A percentile compares a stretch with the other conserved stretches of the same genome.
Conservation (phyloP, 2,888 invertebrate species). For the Drosophila emarginata region DNA sequence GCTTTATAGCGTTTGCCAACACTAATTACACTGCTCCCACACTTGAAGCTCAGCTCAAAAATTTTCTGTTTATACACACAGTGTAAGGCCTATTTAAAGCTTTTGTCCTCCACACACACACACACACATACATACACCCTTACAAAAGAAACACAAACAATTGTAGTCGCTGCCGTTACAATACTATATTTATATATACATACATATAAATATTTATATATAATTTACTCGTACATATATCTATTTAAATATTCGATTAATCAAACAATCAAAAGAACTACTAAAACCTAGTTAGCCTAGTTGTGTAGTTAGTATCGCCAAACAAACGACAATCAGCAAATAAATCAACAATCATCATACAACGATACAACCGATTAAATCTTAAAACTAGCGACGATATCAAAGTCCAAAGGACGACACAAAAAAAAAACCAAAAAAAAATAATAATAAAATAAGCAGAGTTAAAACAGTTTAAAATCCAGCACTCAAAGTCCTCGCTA, state of each 20-base stretch:
- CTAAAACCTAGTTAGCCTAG: slow-evolving; percentile 37
- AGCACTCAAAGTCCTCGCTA: slow-evolving; percentile 5
- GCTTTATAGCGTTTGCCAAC: slow-evolving; percentile 69
- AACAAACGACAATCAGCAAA: slow-evolving; percentile 22
- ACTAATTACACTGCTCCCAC: slow-evolving; percentile 35
- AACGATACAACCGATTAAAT: slow-evolving; percentile 21
- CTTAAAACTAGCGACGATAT: slow-evolving; percentile 17
- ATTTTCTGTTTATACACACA: not conserved
- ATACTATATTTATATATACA: slow-evolving; percentile 42
- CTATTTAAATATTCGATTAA: slow-evolving; percentile 37
- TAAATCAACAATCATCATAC: slow-evolving; percentile 36
- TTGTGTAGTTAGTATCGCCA: slow-evolving; percentile 40
- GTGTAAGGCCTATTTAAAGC: slow-evolving; percentile 2
- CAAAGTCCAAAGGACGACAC: slow-evolving; percentile 12
- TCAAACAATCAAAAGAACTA: slow-evolving; percentile 36
- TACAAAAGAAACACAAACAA: slow-evolving; percentile 14
- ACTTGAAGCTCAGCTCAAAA: slow-evolving; percentile 9
- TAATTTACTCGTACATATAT: slow-evolving; percentile 47
- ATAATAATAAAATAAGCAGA: not conserved
- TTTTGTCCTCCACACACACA: slow-evolving; percentile 11
- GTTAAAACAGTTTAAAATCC: not conserved
- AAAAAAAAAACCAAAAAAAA: not conserved
- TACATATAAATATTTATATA: slow-evolving; percentile 41
- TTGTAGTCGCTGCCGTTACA: slow-evolving; percentile 66
- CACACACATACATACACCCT: slow-evolving; percentile 15